Evolutionary conservation across 1,140 invertebrate genomes (phyloP), one percentile per base, ranked within the genome.

Genomic region (Drosophila obscura): DNA sequence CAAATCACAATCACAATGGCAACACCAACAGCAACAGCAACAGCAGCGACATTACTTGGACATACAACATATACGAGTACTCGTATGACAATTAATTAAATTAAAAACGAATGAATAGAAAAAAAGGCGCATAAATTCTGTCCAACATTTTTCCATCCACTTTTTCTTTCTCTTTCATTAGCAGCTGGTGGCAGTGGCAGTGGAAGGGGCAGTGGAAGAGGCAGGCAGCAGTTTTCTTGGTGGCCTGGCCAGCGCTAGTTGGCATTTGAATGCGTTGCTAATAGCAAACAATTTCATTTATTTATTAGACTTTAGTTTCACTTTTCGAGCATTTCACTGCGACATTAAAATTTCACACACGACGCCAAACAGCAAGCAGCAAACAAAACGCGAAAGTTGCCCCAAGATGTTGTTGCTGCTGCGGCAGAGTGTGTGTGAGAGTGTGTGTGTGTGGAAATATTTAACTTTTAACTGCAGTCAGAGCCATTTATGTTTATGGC

Each of bases 281-380:
- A 87, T 87, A 76, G 78, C 78, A 88, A 87, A 87, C 82, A 87
- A 88, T 87, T 88, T 87, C 74, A 87, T 87, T 88, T 84, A 88
- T 87, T 87, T 87, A 88, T 87, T 88, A 82, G 79, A 72, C 65
- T 65, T 76, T 78, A 87, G 82, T 87, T 87, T 87, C 82, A 87
- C 82, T 87, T 87, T 87, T 85, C 58, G 64, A 66, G 78, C 82
- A 85, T 85, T 85, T 85, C 82, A 87, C 82, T 82, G 82, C 75
- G 78, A 87, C 82, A 85, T 87, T 85, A 85, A 81, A 71, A 87
- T 85, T 87, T 78, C 78, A 71, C 82, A 85, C 73, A 77, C 69
- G 69, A 49, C 64, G 43, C 64, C 46, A 66, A 61, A 72, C 57
- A 76, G 72, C 19, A 19, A 19, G 19, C 19, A 19, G 19, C 65